Conservation (phyloP, 2,888 invertebrate genomes). For the Drosophila tripunctata region DNA sequence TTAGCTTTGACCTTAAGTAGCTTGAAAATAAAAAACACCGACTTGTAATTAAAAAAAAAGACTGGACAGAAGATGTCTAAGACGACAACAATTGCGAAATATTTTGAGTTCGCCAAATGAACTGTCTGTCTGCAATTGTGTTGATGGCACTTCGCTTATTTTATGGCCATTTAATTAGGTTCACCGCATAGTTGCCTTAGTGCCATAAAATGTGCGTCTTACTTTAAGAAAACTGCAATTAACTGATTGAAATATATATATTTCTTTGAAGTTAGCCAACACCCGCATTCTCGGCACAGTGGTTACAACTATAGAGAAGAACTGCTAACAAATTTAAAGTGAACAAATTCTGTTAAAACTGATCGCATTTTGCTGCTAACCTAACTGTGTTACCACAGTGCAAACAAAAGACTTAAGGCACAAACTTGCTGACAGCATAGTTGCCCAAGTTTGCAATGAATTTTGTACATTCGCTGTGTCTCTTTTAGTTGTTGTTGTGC, state of each 20-base stretch:
- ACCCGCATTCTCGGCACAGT: conserved; percentile 30
- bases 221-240: conserved; percentile 4
- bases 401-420: conserved; percentile 67
- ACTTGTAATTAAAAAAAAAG: conserved; percentile 65
- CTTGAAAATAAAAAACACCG: conserved; percentile 51
- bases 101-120: conserved; percentile 40
- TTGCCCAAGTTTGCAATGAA: conserved; percentile 46
- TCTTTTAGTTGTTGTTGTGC: conserved; percentile 20
- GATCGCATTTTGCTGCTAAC: neutral
- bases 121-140: conserved; percentile 15
- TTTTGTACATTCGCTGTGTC: conserved; percentile 23
- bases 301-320: neutral
- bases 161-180: conserved; percentile 62
- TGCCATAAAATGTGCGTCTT: conserved; percentile 41
- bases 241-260: conserved; percentile 24
- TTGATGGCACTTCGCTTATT: conserved; percentile 7
- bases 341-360: neutral
- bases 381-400: no score
- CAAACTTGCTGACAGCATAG: conserved; percentile 54
- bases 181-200: conserved; percentile 17
- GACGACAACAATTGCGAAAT: conserved; percentile 50
- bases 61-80: conserved; percentile 64
- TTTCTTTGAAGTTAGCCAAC: conserved; percentile 22
- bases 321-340: no score
- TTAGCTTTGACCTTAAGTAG: conserved; percentile 73